Base-by-base conservation (phyloP, 2,888 invertebrate genomes). In the Nesidiocoris tenuis region DNA sequence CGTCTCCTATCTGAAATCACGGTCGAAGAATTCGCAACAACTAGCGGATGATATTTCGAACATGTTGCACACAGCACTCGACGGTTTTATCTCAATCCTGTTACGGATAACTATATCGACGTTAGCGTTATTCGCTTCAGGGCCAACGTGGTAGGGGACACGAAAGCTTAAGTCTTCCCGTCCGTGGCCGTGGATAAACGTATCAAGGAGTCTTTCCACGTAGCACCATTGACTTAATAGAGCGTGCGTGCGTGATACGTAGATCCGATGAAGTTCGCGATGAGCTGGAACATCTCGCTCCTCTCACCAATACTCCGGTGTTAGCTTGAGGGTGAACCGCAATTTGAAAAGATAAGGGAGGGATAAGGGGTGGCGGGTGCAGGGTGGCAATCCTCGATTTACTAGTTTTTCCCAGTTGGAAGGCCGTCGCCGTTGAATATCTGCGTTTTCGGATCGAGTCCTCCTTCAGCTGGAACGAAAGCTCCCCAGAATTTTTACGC, bases 201-300 rank as follows among this genome's bases (percentile, higher is more conserved):
- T 24, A 25, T 65, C 24, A n/a, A 2, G 39, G 39, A 65, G 65
- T 65, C 65, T 39, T 65, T 39, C 18, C 65, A 65, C 65, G 65
- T 65, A 65, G 65, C 39, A 23, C 65, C 65, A 65, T 65, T 65
- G 65, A 65, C 65, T 65, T 65, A 65, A 65, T 65, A 19, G 39
- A 65, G 39, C 39, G 39, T 39, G 39, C 39, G 39, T 39, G 39
- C 39, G 39, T 39, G 39, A 39, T 39, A 39, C 39, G 39, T 39
- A 39, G 39, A 39, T 39, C 39, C 39, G 12, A 39, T 39, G 39
- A 39, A 39, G 5, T 39, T 39, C 12, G 39, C 39, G 39, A 39
- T 39, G 39, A 39, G 39, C 39, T 39, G 39, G 39, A 39, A 39
- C 39, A 39, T 39, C 39, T 39, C 3, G 39, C 39, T 7, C 39